A percentile compares a stretch with the other conserved stretches of the same genome.
phyloP scores from a whole-genome alignment of 2,888 invertebrate species.

The Eupithecia inturbata region DNA sequence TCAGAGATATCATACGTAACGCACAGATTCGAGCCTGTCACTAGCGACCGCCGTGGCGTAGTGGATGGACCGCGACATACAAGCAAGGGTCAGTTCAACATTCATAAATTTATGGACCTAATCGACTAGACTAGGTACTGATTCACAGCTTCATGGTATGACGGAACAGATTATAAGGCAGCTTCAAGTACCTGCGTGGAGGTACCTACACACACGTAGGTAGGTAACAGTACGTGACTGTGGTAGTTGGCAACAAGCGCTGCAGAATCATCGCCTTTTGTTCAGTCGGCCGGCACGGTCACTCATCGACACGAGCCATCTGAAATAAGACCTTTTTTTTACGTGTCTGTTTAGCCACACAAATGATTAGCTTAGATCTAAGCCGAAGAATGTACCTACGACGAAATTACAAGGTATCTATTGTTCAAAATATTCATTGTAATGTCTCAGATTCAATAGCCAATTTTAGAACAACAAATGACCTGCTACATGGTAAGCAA shows the following conservation, averaged over 20 bases:
- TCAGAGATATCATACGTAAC: too few relatives aligned
- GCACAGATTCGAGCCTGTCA: too few relatives aligned
- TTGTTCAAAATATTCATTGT: not conserved
- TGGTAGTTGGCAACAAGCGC: not conserved
- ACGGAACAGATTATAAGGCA: too few relatives aligned
- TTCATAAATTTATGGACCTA: too few relatives aligned
- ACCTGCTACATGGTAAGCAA: too few relatives aligned
- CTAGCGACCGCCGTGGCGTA: too few relatives aligned
- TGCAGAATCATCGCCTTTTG: not conserved
- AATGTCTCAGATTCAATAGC: not conserved
- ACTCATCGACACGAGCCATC: not conserved
- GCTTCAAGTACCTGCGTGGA: not conserved
- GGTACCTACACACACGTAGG: not conserved
- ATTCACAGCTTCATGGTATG: not conserved
- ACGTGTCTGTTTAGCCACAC: not conserved
- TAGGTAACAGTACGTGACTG: not conserved
- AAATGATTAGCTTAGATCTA: not conserved
- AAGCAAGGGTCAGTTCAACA: too few relatives aligned
- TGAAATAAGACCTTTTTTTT: not conserved
- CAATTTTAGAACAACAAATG: too few relatives aligned
- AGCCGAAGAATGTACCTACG: not conserved
- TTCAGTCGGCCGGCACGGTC: not conserved
- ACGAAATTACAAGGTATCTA: not conserved
- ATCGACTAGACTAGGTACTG: too few relatives aligned
- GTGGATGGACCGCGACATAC: too few relatives aligned